Conservation (phyloP, 1,140 invertebrate species). For the Parapsyche elsis region DNA sequence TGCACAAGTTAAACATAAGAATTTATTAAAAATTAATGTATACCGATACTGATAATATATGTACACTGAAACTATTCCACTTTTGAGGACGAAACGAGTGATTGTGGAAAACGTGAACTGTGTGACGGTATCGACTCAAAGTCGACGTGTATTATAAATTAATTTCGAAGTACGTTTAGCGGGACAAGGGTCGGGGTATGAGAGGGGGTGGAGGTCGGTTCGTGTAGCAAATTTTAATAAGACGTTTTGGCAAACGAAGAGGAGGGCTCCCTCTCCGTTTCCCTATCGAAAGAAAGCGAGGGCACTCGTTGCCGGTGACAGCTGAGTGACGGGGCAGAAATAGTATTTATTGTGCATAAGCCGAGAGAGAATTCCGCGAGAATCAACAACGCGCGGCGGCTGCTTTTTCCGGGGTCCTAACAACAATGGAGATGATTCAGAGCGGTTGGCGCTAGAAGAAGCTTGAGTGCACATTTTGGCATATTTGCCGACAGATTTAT, state of each 20-base stretch:
- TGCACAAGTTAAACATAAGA: too few species aligned
- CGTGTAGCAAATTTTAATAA: constrained; percentile 11
- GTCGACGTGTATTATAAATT: too few species aligned
- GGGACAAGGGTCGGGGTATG: too few species aligned
- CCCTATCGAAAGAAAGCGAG: constrained; percentile 14
- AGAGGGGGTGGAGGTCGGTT: neutral
- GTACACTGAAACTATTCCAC: too few species aligned
- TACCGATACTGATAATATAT: too few species aligned
- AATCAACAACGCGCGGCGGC: constrained; percentile 9
- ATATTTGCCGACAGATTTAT: constrained; percentile 25
- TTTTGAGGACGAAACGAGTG: too few species aligned
- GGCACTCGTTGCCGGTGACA: constrained; percentile 15
- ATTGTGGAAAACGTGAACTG: too few species aligned
- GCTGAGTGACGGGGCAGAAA: constrained; percentile 35
- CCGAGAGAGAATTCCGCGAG: constrained; percentile 27
- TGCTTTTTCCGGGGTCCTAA: neutral
- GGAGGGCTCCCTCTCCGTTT: constrained; percentile 2
- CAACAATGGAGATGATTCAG: constrained; percentile 6
- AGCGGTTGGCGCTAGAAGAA: neutral
- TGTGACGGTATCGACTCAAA: too few species aligned
- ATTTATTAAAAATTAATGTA: too few species aligned
- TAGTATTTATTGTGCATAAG: constrained; percentile 28
- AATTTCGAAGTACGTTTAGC: too few species aligned
- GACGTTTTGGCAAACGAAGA: neutral
- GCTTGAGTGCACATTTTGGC: constrained; percentile 17